phyloP scores from a whole-genome alignment of 2,888 invertebrate genomes.

The Sarcophaga carnaria region DNA sequence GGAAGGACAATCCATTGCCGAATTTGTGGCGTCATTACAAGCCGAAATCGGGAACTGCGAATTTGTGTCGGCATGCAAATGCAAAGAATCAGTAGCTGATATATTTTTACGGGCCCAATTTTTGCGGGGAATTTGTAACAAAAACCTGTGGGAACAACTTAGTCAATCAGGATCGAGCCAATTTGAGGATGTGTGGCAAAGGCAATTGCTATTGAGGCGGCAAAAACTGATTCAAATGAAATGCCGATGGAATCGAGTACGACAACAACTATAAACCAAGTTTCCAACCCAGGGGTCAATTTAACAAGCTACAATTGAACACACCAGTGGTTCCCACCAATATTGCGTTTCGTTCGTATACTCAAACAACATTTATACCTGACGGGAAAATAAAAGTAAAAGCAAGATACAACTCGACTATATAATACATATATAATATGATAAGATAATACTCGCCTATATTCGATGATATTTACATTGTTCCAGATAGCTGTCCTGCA shows the following conservation, averaged over 20 bases:
- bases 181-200: slow-evolving; percentile 24
- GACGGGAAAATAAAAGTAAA: too few relatives aligned
- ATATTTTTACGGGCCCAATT: not conserved
- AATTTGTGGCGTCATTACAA: not conserved
- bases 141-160: slow-evolving; percentile 35
- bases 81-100: not conserved
- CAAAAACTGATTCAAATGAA: too few relatives aligned
- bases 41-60: slow-evolving; percentile 20
- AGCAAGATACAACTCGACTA: too few relatives aligned
- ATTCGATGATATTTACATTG: slow-evolving; percentile 49
- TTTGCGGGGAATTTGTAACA: slow-evolving; percentile 47
- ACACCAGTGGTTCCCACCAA: not conserved
- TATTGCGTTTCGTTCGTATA: too few relatives aligned
- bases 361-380: too few relatives aligned
- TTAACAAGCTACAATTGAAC: slow-evolving; percentile 24
- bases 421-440: too few relatives aligned
- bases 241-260: not conserved
- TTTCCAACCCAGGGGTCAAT: not conserved
- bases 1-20: slow-evolving; percentile 20
- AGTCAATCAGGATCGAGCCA: not conserved
- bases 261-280: not conserved
- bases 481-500: slow-evolving; percentile 53
- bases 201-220: slow-evolving; percentile 35
- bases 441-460: not conserved
- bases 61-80: not conserved